Evolutionary conservation across 2,113 vertebrate genomes (phyloP), one percentile per base, ranked within the genome.

Genomic region (Martes martes): DNA sequence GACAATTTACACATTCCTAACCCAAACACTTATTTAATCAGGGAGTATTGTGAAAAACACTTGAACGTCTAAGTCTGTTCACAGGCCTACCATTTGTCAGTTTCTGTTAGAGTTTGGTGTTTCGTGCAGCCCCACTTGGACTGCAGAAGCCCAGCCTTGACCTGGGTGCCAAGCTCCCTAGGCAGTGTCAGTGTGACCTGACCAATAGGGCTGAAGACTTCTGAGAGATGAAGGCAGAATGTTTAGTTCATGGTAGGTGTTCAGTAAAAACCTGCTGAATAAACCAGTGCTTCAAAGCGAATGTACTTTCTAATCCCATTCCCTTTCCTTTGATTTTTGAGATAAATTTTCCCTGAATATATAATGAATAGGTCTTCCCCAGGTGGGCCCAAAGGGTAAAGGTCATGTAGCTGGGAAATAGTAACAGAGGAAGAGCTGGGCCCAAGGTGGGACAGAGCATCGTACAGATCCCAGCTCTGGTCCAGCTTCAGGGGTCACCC

Each of bases 181-280:
- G 4, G 59, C 50, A 39, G 52, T 31, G 7, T 21, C 15, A 0
- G 50, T 24, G 83, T 8, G 33, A n/a, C 52, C 42, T 50, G 45
- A 45, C 36, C 1, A 4, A 18, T 0, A 23, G 23, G 33, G 28
- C 28, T 14, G 0, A 7, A 76, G 52, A 6, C 80, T 33, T 11
- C 42, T 33, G 67, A 86, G 91, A 52, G 42, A 28, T 9, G 7
- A 11, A 7, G 57, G 26, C 73, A 31, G 19, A 47, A 28, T 4
- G 21, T n/a, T 31, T 11, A 7, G 13, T 47, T 42, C 15, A 0
- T 7, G 28, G 7, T 9, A 10, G 59, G 14, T 19, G 19, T 21
- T 3, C 28, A 21, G 0, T 57, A 52, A 50, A 26, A 6, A 26
- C 83, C 76, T 23, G 47, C 55, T 15, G 10, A 59, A 7, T 16